Conservation (phyloP, 30 jellyfish, hydroid and myxozoan genomes). For the Hydractinia echinata region DNA sequence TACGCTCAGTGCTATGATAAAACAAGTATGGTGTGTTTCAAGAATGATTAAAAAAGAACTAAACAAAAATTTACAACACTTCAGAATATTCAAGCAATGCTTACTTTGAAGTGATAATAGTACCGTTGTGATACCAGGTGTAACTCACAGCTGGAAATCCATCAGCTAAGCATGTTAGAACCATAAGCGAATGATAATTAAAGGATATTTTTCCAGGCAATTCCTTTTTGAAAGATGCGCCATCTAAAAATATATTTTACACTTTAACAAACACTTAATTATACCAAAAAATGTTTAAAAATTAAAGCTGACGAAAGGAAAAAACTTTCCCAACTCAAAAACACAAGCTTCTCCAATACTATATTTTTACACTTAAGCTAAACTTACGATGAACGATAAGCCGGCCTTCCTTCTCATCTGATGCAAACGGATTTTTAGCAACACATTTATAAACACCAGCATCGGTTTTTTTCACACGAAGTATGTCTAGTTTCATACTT, state of each 20-base stretch:
- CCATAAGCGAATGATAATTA: background rate
- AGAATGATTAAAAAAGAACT: no score
- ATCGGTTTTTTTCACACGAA: background rate
- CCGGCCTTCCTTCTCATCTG: constrained; percentile 19
- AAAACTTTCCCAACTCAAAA: background rate
- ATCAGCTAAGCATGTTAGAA: constrained; percentile 2
- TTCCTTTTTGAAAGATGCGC: background rate
- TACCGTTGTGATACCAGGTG: constrained; percentile 22
- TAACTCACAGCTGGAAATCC: constrained; percentile 11
- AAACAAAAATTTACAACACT: no score
- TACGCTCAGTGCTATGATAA: background rate
- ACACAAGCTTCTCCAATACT: background rate
- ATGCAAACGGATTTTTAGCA: constrained; percentile 11
- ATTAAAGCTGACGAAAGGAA: background rate
- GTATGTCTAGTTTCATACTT: constrained; percentile 15
- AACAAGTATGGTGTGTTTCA: background rate
- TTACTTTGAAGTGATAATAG: constrained; percentile 8
- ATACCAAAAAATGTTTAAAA: background rate
- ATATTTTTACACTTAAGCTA: background rate
- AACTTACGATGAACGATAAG: constrained; percentile 22
- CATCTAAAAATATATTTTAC: background rate
- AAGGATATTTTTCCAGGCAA: background rate
- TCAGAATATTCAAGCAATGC: background rate
- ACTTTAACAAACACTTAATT: no score
- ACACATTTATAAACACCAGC: constrained; percentile 17